Evolutionary conservation across 2,888 invertebrate species (phyloP).

Genomic region (Ecliptopera silaceata): DNA sequence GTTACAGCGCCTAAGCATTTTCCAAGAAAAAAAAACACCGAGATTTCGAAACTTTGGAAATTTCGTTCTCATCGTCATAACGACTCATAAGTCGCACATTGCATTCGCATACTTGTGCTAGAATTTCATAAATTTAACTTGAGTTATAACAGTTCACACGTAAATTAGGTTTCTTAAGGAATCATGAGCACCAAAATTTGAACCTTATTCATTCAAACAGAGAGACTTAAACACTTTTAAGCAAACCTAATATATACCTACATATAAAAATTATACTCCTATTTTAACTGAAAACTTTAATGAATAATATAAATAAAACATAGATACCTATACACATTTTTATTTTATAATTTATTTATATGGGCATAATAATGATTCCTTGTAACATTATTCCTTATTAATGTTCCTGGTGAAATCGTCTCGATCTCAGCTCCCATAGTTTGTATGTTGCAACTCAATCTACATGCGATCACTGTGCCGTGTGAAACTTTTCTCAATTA

Average conservation of each 20-base stretch:
- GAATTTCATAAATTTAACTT: conserved; percentile 23
- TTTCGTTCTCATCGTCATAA: conserved; percentile 1
- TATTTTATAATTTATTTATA: too few relatives aligned
- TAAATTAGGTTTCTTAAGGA: conserved; percentile 19
- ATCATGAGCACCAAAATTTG: neutral
- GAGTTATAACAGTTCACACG: conserved; percentile 24
- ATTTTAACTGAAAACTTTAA: too few relatives aligned
- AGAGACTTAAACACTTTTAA: too few relatives aligned
- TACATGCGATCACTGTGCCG: conserved; percentile 63
- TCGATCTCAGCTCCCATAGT: conserved; percentile 32
- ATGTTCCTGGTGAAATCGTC: conserved; percentile 21
- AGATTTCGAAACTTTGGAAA: conserved; percentile 1
- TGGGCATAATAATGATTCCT: conserved; percentile 2
- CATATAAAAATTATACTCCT: too few relatives aligned
- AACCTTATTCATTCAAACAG: too few relatives aligned
- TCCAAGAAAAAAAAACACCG: neutral
- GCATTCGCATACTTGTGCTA: conserved; percentile 21
- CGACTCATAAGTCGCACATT: conserved; percentile 15
- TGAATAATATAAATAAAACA: too few relatives aligned
- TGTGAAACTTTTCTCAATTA: conserved; percentile 79
- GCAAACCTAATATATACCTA: too few relatives aligned
- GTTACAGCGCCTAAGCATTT: neutral
- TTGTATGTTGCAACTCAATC: conserved; percentile 54
- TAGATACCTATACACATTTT: too few relatives aligned
- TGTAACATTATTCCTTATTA: conserved; percentile 17